Base-by-base conservation (phyloP, 2,888 invertebrate species). In the Phymatocera aterrima region DNA sequence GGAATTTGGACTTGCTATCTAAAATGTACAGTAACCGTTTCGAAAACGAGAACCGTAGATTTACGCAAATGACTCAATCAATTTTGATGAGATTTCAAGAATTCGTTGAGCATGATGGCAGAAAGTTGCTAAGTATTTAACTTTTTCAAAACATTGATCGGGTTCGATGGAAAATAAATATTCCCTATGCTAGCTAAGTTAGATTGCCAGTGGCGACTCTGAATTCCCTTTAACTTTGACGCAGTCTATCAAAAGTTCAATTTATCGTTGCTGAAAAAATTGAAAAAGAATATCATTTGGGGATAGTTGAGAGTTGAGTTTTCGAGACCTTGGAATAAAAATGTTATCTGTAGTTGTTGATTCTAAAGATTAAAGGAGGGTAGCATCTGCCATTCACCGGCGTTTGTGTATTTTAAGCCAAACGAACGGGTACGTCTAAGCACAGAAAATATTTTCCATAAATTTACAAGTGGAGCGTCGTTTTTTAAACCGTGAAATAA, bases 401-500 rank as follows among this genome's bases (percentile, higher is more conserved):
- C 21, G 57, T 75, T 75, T 75, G 24, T 57, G 75, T 57, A 75
- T 75, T 12, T 72, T 51, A 12, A 18, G 28, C 24, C 24, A 18
- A 34, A 48, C 48, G 31, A 18, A 34, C 28, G 48, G n/a, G 48
- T 65, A 65, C 31, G 24, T 54, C 12, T 28, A 75, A 28, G 8
- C 57, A 21, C 24, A 37, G 37, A 40, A 43, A 54, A 57, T 75
- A 24, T 57, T 75, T 75, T 75, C 57, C 40, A 75, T 57, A 60
- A 57, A 57, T 40, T 57, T 24, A 40, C 57, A 57, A 75, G 37
- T 60, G 57, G 37, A 40, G 51, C 48, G n/a, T 3, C 31, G 60
- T 31, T 72, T 12, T 51, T 34, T 37, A 28, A 51, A 48, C 15
- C 34, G 31, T 12, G 12, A 21, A 34, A 72, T 72, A 31, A 72